Evolutionary conservation across 2,113 vertebrate genomes (phyloP), one percentile per base, ranked within the genome.

Genomic region (Coptodon rendalli): DNA sequence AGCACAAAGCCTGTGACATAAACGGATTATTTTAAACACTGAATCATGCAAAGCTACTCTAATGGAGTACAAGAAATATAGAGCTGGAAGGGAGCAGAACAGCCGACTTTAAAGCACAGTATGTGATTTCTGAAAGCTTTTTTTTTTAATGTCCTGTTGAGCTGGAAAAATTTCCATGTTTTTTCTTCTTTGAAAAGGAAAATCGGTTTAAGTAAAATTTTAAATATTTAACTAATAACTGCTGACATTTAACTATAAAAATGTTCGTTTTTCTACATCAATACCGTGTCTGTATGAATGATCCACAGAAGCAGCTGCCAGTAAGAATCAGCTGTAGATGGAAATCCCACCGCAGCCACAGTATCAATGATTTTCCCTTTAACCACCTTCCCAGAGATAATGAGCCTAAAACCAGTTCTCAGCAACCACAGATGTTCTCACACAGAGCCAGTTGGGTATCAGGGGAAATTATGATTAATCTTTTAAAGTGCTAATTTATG

Each of bases 61-160:
- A 0, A 19, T 1, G 1, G 14, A 48, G 40, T 0, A 0, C 22
- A 10, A 48, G 22, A 63, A 27, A 73, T 17, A 22, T 27, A 9
- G 66, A 43, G 27, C 27, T 3, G 59, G 31, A n/a, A 63, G 34
- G 5, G 59, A 66, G 71, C 24, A 29, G 24, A 50, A 1, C 1
- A 27, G 9, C 24, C 14, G 1, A 5, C 4, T 48, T 17, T 27
- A 73, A 71, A 73, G 38, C 66, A 6, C 38, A 45, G 38, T 3
- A 2, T 73, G 14, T 19, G 22, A 48, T 0, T 45, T 0, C 29
- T 61, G 57, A 34, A 19, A 61, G 0, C 9, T n/a, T 57, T 0
- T 63, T 63, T 38, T n/a, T 13, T 66, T 36, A 7, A 38, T 13
- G 71, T 76, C 22, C 22, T 73, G 7, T 29, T 76, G 16, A 76